phyloP scores from a whole-genome alignment of 2,888 invertebrate genomes.

The Cantharis rustica region DNA sequence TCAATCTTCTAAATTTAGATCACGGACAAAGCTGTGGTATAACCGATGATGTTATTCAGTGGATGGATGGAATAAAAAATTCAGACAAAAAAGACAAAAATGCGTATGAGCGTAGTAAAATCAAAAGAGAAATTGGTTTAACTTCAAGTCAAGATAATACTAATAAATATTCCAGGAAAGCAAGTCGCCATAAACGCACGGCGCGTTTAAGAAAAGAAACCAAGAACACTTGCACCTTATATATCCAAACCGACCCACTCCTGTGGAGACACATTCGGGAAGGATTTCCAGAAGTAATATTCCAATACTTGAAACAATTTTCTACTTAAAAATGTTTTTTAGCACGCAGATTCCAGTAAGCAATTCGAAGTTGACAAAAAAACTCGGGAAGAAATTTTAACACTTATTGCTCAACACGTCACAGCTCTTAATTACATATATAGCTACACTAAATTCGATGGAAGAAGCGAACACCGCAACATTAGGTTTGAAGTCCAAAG shows the following conservation, averaged over 20 bases:
- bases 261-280: slow-evolving; percentile 94
- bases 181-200: slow-evolving; percentile 60
- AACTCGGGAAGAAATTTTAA: slow-evolving; percentile 95
- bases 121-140: slow-evolving; percentile 25
- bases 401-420: slow-evolving; percentile 97
- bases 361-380: slow-evolving; percentile 78
- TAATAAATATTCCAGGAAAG: slow-evolving; percentile 79
- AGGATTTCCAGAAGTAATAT: slow-evolving; percentile 73
- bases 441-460: slow-evolving; percentile 92
- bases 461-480: slow-evolving; percentile 85
- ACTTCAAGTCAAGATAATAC: slow-evolving; percentile 57
- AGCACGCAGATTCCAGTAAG: slow-evolving; percentile 75
- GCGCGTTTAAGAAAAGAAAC: slow-evolving; percentile 68
- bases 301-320: not conserved
- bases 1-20: slow-evolving; percentile 60
- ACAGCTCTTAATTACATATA: slow-evolving; percentile 98
- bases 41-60: slow-evolving; percentile 82
- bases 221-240: slow-evolving; percentile 91
- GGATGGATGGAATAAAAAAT: slow-evolving; percentile 92
- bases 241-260: slow-evolving; percentile 97
- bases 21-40: slow-evolving; percentile 87
- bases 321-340: slow-evolving; percentile 29
- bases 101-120: slow-evolving; percentile 12
- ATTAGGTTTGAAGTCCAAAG: slow-evolving; percentile 96
- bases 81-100: slow-evolving; percentile 46